Evolutionary conservation across 2,888 invertebrate genomes (phyloP).

Genomic region (Axea sp.): DNA sequence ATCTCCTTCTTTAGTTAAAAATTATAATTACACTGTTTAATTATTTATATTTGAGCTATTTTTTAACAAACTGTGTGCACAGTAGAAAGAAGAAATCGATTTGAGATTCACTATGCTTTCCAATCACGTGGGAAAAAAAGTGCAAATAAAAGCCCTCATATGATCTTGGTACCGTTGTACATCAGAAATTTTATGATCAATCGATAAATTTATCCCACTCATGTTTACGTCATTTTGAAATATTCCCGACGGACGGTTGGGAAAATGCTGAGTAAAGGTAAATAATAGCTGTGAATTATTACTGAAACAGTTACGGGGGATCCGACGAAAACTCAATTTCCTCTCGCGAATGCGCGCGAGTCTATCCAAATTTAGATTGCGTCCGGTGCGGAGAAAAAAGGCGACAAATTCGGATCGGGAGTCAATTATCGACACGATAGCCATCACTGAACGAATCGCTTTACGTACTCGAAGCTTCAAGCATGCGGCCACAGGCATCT

Average conservation of each 20-base stretch:
- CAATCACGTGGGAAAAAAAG: no score
- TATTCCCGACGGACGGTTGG: constrained; percentile 26
- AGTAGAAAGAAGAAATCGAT: no score
- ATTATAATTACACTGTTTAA: no score
- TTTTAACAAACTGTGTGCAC: no score
- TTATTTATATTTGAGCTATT: no score
- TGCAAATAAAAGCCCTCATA: no score
- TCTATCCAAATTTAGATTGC: constrained; percentile 25
- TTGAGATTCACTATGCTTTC: no score
- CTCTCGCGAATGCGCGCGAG: not conserved
- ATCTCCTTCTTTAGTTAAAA: no score
- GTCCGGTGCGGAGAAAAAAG: constrained; percentile 8
- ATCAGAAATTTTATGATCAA: constrained; percentile 30
- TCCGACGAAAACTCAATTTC: constrained; percentile 31
- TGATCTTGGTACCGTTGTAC: no score
- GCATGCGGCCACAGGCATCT: constrained; percentile 13
- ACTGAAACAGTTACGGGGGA: constrained; percentile 23
- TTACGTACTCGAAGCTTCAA: constrained; percentile 13
- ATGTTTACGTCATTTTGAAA: constrained; percentile 45
- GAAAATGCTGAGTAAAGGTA: constrained; percentile 49
- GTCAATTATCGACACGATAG: constrained; percentile 20
- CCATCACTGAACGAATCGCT: constrained; percentile 14
- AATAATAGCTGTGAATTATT: constrained; percentile 46
- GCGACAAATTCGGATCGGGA: constrained; percentile 35
- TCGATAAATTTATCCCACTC: constrained; percentile 50